These are phyloP conservation scores for Heptranchias perlo DNA, from an alignment of 2,113 vertebrate genomes.

Conservation along the genomic window DNA sequence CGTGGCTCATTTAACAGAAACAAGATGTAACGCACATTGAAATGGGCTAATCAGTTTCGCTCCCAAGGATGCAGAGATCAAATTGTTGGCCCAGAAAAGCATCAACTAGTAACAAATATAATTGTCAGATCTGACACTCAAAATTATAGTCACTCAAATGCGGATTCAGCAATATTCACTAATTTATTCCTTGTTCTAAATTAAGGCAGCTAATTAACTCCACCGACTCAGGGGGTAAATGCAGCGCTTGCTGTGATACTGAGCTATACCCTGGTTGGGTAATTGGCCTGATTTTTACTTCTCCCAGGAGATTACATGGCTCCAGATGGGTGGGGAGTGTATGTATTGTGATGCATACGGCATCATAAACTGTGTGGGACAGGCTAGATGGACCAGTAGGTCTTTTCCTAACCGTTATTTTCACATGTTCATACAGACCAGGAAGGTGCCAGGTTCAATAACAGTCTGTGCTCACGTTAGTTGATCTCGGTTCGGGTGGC, in stretches of 20 bases:
- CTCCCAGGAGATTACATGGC: neutral
- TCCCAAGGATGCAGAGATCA: neutral
- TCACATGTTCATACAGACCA: neutral
- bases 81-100: neutral
- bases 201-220: neutral
- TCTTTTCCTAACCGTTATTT: neutral
- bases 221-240: neutral
- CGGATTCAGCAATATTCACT: neutral
- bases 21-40: neutral
- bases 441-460: neutral
- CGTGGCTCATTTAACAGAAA: neutral
- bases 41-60: neutral
- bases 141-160: neutral
- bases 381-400: neutral
- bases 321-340: neutral
- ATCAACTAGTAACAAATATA: neutral
- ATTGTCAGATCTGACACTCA: neutral
- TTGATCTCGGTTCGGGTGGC: neutral
- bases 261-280: neutral
- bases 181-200: neutral
- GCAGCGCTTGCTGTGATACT: neutral
- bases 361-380: neutral
- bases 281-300: neutral
- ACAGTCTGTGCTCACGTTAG: neutral
- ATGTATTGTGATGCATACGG: neutral